Percentiles rank a stretch among this genome's conserved stretches.
These are phyloP conservation scores for Capreolus pygargus DNA, from an alignment of 2,113 vertebrate species.

Conservation along the genomic window DNA sequence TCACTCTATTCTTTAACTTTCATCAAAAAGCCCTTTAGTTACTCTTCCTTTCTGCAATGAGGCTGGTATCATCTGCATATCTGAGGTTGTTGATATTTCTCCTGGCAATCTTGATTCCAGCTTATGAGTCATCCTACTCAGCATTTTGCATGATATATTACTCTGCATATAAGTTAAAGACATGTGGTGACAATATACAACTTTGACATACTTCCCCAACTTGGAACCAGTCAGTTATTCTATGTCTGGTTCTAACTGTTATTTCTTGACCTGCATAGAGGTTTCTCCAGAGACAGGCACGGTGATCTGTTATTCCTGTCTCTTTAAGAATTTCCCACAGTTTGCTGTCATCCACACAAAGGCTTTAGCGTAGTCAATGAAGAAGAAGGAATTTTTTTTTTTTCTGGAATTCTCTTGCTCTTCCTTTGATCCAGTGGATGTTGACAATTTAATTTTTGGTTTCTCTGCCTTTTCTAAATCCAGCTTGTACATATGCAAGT, in stretches of 20 bases:
- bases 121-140: neutral
- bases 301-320: neutral
- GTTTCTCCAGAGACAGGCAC: neutral
- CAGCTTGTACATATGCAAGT: neutral
- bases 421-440: neutral
- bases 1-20: neutral
- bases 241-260: neutral
- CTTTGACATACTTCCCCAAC: neutral
- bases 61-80: neutral
- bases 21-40: neutral
- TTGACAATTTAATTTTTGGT: neutral
- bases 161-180: neutral
- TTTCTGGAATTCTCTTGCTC: neutral
- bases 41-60: neutral
- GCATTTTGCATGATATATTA: neutral
- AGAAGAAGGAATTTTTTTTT: neutral
- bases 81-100: neutral
- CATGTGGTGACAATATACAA: neutral
- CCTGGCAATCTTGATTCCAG: neutral
- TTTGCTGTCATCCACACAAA: neutral
- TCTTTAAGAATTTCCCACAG: neutral
- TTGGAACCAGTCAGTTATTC: neutral
- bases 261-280: neutral
- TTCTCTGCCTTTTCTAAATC: neutral
- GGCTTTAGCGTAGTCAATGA: neutral